These are phyloP conservation scores for Cichlasoma orientale DNA, from an alignment of 2,797 vertebrate species.

Conservation along the genomic window DNA sequence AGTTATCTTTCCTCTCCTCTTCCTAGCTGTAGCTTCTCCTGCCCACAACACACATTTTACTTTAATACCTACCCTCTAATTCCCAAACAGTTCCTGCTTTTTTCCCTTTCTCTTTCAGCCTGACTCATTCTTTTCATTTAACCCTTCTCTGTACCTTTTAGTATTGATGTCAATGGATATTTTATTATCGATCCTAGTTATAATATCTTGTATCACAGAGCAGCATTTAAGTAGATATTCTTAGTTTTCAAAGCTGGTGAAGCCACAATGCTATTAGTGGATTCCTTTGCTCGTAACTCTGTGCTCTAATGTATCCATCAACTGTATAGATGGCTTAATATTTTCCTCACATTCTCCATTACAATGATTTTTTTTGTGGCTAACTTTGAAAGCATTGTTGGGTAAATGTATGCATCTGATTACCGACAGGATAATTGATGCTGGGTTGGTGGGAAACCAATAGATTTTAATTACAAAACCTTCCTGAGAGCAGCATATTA, in stretches of 20 bases:
- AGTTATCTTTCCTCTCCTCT: constrained; percentile 28
- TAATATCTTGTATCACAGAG: constrained; percentile 5
- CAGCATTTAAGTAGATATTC: constrained; percentile 31
- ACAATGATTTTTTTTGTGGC: constrained; percentile 2
- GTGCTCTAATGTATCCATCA: constrained; percentile 45
- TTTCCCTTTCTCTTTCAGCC: constrained; percentile 9
- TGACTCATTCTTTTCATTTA: constrained; percentile 3
- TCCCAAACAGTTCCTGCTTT: constrained; percentile 9
- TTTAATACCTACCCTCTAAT: constrained; percentile 54
- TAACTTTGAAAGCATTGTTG: constrained; percentile 45
- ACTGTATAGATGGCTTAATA: constrained; percentile 29
- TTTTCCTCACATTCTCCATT: constrained; percentile 15
- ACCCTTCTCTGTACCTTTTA: background rate
- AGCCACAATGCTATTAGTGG: constrained; percentile 50
- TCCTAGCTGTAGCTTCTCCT: background rate
- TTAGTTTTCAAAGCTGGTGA: constrained; percentile 34
- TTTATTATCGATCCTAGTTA: constrained; percentile 13
- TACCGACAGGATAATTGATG: constrained; percentile 51
- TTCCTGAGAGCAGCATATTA: constrained; percentile 48
- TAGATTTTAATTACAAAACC: constrained; percentile 66
- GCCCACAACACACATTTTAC: background rate
- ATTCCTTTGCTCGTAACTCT: constrained; percentile 30
- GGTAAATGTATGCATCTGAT: constrained; percentile 55
- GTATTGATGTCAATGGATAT: background rate
- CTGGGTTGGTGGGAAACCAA: constrained; percentile 53